phyloP scores from a whole-genome alignment of 2,113 vertebrate genomes.

The Phaethon lepturus region DNA sequence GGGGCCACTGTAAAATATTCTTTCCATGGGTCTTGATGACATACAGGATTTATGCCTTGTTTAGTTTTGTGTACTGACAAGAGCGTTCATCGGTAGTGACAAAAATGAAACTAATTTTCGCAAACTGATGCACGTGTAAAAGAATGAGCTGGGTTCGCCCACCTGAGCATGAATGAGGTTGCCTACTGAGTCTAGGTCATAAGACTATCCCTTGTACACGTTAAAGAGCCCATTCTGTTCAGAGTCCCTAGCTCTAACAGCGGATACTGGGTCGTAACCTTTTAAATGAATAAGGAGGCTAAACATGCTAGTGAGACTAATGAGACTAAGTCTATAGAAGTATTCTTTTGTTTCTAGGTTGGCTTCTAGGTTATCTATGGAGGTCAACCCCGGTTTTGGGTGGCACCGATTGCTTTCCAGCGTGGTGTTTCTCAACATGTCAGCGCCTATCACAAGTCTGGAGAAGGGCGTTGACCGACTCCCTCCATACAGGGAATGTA shows the following conservation, averaged over 20 bases:
- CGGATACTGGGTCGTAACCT: background rate
- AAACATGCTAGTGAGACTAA: background rate
- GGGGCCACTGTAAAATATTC: background rate
- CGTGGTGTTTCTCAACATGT: background rate
- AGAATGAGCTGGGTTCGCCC: background rate
- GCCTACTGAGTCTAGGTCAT: background rate
- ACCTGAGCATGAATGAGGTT: background rate
- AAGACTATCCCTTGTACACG: background rate
- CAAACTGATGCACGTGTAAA: rapidly evolving
- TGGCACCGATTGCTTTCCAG: background rate
- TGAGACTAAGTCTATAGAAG: background rate
- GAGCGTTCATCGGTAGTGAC: background rate
- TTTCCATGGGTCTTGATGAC: background rate
- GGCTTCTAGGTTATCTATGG: background rate
- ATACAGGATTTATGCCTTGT: background rate
- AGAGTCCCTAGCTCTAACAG: background rate
- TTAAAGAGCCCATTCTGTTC: background rate
- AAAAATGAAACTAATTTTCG: background rate
- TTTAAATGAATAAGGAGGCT: background rate
- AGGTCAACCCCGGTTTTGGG: background rate
- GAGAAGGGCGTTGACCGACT: background rate
- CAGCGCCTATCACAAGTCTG: background rate
- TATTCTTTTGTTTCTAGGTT: background rate
- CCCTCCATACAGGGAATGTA: background rate
- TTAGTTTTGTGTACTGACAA: background rate